phyloP scores from a whole-genome alignment of 2,888 invertebrate genomes.

The Fragum whitleyi region DNA sequence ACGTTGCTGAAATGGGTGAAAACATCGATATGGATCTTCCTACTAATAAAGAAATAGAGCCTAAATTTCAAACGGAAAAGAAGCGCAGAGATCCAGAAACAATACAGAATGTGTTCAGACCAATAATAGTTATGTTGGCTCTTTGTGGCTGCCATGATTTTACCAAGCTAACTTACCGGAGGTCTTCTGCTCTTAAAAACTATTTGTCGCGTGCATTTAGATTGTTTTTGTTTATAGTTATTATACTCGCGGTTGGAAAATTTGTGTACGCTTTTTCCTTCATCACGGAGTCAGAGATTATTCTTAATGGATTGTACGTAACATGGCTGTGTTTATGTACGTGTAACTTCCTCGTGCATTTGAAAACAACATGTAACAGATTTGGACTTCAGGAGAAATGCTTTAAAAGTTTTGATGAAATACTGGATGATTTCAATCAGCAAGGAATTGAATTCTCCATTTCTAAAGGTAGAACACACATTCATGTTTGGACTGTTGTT shows the following conservation, averaged over 20 bases:
- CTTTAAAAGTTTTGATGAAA: background rate
- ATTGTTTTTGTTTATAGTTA: background rate
- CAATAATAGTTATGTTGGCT: background rate
- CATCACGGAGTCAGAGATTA: background rate
- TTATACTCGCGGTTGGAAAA: background rate
- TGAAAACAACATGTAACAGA: background rate
- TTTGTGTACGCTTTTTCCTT: constrained; percentile 1
- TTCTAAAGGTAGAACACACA: background rate
- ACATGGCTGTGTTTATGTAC: background rate
- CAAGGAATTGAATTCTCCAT: background rate
- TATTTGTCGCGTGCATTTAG: background rate
- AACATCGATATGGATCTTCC: too few relatives aligned
- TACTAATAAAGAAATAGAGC: too few relatives aligned
- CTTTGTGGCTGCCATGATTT: background rate
- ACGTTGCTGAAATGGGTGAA: too few relatives aligned
- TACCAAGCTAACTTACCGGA: background rate
- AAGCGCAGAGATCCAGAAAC: too few relatives aligned
- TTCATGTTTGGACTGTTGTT: background rate
- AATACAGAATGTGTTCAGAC: too few relatives aligned
- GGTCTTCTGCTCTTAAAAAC: background rate
- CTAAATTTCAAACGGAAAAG: too few relatives aligned
- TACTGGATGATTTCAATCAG: background rate
- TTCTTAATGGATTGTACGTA: background rate
- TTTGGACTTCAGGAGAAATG: background rate
- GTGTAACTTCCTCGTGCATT: background rate